These are phyloP conservation scores for Drosophila eugracilis DNA, from an alignment of 1,140 invertebrate species.

Conservation along the genomic window DNA sequence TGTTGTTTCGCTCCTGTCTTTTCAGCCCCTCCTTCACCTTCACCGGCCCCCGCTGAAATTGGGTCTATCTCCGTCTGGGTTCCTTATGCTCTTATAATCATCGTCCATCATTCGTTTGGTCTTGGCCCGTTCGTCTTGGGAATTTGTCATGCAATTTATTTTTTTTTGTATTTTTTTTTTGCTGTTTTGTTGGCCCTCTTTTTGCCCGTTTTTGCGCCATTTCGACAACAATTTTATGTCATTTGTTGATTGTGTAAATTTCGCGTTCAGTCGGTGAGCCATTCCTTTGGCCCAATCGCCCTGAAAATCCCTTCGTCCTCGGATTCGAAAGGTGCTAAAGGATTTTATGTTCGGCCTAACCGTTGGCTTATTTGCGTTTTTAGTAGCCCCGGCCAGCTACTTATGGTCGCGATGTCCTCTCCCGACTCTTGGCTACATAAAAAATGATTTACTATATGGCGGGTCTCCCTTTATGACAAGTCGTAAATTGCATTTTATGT, in stretches of 20 bases:
- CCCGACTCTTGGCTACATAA: constrained; percentile 65
- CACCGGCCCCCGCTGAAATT: background rate
- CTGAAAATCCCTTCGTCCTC: constrained; percentile 11
- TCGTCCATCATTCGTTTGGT: constrained; percentile 73
- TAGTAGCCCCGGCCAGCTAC: constrained; percentile 60
- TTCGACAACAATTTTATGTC: constrained; percentile 76
- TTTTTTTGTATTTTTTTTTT: constrained; percentile 24
- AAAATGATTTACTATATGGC: constrained; percentile 83
- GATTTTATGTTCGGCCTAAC: constrained; percentile 79
- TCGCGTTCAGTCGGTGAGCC: constrained; percentile 65
- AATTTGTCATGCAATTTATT: constrained; percentile 79
- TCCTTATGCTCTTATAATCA: constrained; percentile 63
- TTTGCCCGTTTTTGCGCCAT: constrained; percentile 36
- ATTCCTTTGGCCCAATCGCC: constrained; percentile 5
- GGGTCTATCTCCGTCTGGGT: constrained; percentile 18
- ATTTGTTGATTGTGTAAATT: constrained; percentile 82
- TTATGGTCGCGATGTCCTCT: constrained; percentile 42
- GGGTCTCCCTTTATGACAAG: constrained; percentile 80
- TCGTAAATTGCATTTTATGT: constrained; percentile 83
- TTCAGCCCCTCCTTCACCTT: background rate
- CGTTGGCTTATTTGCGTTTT: constrained; percentile 79
- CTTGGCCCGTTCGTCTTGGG: constrained; percentile 47
- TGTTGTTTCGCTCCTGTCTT: constrained; percentile 52
- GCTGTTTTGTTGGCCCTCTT: constrained; percentile 16
- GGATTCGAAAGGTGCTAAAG: constrained; percentile 80